phyloP scores from a whole-genome alignment of 1,140 invertebrate genomes.

The Centruroides vittatus region DNA sequence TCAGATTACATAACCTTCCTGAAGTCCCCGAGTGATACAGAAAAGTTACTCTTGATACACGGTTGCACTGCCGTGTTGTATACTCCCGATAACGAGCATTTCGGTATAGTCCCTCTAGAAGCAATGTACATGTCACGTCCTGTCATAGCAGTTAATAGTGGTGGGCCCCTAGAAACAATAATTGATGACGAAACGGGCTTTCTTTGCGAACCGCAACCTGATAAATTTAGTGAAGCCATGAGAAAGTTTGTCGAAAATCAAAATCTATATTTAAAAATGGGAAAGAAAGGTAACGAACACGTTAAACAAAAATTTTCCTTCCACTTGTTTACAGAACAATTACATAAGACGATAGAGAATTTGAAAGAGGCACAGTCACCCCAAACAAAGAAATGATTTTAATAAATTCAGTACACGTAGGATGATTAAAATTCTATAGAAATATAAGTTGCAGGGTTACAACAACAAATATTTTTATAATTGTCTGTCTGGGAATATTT shows the following conservation, averaged over 20 bases:
- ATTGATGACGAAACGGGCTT: conserved; percentile 77
- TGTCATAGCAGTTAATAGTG: conserved; percentile 87
- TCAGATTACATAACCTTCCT: conserved; percentile 64
- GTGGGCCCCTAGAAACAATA: conserved; percentile 90
- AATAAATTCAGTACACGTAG: too few relatives aligned
- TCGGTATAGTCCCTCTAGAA: conserved; percentile 98
- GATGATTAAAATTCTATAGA: too few relatives aligned
- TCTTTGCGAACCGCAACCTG: conserved; percentile 50
- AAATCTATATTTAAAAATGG: conserved; percentile 43
- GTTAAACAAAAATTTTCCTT: conserved; percentile 67
- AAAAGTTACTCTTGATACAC: conserved; percentile 65
- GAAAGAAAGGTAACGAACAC: conserved; percentile 48
- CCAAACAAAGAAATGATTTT: too few relatives aligned
- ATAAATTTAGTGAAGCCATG: conserved; percentile 67
- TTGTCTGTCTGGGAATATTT: too few relatives aligned
- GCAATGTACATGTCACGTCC: conserved; percentile 90
- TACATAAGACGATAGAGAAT: conserved; percentile 42
- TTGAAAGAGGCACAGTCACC: neutral
- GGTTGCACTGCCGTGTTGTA: conserved; percentile 70
- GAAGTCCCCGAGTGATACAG: conserved; percentile 66
- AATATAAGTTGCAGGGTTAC: too few relatives aligned
- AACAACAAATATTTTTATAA: too few relatives aligned
- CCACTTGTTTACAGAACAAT: conserved; percentile 49
- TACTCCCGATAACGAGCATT: conserved; percentile 94
- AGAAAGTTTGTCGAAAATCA: conserved; percentile 42